Evolutionary conservation across 2,797 vertebrate species (phyloP), one percentile per base, ranked within the genome.

Genomic region (Mus spretus): DNA sequence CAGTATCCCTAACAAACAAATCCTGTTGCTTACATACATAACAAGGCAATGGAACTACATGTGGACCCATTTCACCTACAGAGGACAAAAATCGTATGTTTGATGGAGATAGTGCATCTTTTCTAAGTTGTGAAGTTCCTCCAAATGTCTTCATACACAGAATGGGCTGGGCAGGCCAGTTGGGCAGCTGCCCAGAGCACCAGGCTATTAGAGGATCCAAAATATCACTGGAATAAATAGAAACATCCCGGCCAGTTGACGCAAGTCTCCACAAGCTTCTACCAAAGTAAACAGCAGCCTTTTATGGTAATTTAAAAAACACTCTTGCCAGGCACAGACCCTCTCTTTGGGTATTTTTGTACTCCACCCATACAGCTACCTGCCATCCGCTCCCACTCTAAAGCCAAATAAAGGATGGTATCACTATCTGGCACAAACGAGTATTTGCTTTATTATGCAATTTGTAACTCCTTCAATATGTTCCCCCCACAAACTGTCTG

Each of bases 151-250:
- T 94, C 93, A 97, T 85, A 93, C 74, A 82, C 88, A n/a, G 26
- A 75, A 53, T 28, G 94, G 91, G 72, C 93, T 63, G 34, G 61
- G 75, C 34, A 86, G 70, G 75, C 86, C 92, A 94, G 28, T 84
- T 95, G 81, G 94, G 92, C 88, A 77, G 67, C 63, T 19, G 4
- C 93, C 96, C 88, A 72, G 88, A 87, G 79, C 50, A 94, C 88
- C 78, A 94, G 87, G 91, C 91, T 94, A 81, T 95, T 88, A 92
- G 61, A 97, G 91, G 95, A 92, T 97, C 96, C 85, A 97, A 97
- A 97, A 97, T 97, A 96, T 90, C 88, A 1, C 92, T 95, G 95
- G 74, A 97, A 97, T 97, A 98, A 97, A 98, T 97, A 98, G 96
- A 97, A 97, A 97, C 93, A 81, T 79, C 90, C 90, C 82, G 75